These are phyloP conservation scores for Lophotriccus pileatus DNA, from an alignment of 2,797 vertebrate species.

Conservation along the genomic window DNA sequence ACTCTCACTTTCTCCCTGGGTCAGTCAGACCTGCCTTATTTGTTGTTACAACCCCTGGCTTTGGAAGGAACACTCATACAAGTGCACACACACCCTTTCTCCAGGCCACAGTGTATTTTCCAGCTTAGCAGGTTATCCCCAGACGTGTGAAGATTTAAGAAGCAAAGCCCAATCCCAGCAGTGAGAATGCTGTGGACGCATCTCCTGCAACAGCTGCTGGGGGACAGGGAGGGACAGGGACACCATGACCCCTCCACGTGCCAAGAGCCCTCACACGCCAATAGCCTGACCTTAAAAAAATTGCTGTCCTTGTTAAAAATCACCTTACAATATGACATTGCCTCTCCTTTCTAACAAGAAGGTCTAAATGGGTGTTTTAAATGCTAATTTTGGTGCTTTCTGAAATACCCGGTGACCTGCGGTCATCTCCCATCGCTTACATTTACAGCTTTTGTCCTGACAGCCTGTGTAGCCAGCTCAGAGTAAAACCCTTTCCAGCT, in stretches of 20 bases:
- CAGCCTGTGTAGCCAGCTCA: neutral
- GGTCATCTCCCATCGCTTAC: neutral
- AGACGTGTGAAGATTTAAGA: accelerated
- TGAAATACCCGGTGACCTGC: neutral
- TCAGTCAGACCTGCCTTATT: neutral
- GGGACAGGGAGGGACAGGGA: neutral
- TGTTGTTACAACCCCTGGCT: neutral
- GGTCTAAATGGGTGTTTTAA: neutral
- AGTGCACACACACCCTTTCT: neutral
- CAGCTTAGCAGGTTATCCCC: conserved; percentile 10
- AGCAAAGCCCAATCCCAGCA: neutral
- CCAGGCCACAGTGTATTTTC: neutral
- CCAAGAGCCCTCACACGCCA: neutral
- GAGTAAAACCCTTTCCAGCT: neutral
- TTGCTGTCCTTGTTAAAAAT: neutral
- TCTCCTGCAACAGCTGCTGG: neutral
- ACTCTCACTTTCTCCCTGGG: accelerated
- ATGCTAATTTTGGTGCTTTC: neutral
- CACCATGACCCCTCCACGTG: accelerated
- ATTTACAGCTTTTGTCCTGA: neutral
- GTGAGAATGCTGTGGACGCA: accelerated
- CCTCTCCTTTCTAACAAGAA: neutral
- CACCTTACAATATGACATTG: neutral
- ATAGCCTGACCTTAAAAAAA: neutral
- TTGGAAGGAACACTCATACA: neutral